These are phyloP conservation scores for Riptortus pedestris DNA, from an alignment of 1,140 invertebrate species.

Conservation along the genomic window DNA sequence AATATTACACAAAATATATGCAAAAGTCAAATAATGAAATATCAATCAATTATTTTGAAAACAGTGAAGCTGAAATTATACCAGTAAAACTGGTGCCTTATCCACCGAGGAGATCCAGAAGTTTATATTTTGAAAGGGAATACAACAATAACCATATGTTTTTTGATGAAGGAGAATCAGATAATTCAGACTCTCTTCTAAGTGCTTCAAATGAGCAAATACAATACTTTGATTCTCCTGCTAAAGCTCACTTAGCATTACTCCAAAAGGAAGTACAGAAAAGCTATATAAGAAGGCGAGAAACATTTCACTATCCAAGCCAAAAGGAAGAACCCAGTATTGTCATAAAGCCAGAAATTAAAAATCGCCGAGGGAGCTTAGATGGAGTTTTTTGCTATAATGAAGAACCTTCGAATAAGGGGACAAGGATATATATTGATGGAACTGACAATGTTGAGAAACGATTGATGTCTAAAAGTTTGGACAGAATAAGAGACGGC, in stretches of 20 bases:
- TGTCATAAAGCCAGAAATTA: slow-evolving; percentile 27
- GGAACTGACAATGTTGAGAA: slow-evolving; percentile 31
- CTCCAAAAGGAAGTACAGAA: neutral
- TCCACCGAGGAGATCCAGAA: slow-evolving; percentile 46
- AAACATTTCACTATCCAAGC: slow-evolving; percentile 26
- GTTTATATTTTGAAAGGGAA: slow-evolving; percentile 40
- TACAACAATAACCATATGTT: slow-evolving; percentile 36
- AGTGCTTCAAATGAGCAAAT: slow-evolving; percentile 46
- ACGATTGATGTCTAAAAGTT: slow-evolving; percentile 54
- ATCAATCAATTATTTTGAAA: neutral
- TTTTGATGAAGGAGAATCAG: slow-evolving; percentile 56
- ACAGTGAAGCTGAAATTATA: slow-evolving; percentile 47
- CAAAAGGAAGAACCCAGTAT: neutral
- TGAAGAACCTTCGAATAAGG: slow-evolving; percentile 15
- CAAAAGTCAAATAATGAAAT: slow-evolving; percentile 20
- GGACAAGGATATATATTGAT: slow-evolving; percentile 31
- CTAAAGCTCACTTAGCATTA: neutral
- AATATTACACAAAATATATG: slow-evolving; percentile 28
- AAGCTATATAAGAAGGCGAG: slow-evolving; percentile 16
- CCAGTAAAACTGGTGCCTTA: slow-evolving; percentile 50
- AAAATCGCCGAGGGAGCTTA: slow-evolving; percentile 31
- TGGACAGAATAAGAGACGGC: slow-evolving; percentile 65
- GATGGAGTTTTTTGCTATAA: slow-evolving; percentile 31
- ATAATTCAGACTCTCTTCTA: slow-evolving; percentile 57
- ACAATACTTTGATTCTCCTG: neutral